Evolutionary conservation across 2,797 vertebrate species (phyloP), one percentile per base, ranked within the genome.

Genomic region (Dryobates pubescens): DNA sequence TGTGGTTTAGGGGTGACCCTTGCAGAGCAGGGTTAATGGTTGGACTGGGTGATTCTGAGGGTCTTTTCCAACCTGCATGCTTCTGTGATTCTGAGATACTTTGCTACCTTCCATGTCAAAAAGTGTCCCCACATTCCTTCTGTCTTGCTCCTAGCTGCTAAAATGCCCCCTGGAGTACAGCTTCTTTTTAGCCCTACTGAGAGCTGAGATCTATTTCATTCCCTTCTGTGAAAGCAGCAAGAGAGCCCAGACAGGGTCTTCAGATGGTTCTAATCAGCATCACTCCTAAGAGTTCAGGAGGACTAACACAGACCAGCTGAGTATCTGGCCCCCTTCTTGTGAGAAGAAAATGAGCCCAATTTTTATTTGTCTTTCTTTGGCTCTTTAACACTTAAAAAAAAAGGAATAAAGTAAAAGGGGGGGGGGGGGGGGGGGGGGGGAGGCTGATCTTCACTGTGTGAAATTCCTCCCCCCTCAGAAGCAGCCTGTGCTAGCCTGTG

Each of bases 211-310:
- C 34, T 8, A 24, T 59, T 82, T 92, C 69, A 59, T 53, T 57
- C 13, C 47, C 19, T 58, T 94, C 53, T 61, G 15, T 63, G 74
- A 90, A 86, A 92, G 90, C 71, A 84, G 51, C 22, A 75, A 83
- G 30, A 49, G 64, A 71, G 71, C 23, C 56, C 51, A 93, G 83
- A 84, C 69, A 74, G 24, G 38, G 54, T 89, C 79, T 92, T 96
- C 94, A 93, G 82, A 89, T 94, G 93, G 75, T 94, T 95, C 68
- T 76, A 94, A 94, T 92, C 32, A 90, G 14, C 34, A 75, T 61
- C 76, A 58, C 56, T 84, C 89, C 49, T 29, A 75, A 86, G 57
- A 94, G 86, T 85, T 93, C 73, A 89, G 95, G 22, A 49, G 47
- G 23, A 59, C 72, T 96, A 92, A 96, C 61, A 69, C 18, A 94